phyloP scores from a whole-genome alignment of 2,888 invertebrate genomes.

The Seladonia tumulorum region DNA sequence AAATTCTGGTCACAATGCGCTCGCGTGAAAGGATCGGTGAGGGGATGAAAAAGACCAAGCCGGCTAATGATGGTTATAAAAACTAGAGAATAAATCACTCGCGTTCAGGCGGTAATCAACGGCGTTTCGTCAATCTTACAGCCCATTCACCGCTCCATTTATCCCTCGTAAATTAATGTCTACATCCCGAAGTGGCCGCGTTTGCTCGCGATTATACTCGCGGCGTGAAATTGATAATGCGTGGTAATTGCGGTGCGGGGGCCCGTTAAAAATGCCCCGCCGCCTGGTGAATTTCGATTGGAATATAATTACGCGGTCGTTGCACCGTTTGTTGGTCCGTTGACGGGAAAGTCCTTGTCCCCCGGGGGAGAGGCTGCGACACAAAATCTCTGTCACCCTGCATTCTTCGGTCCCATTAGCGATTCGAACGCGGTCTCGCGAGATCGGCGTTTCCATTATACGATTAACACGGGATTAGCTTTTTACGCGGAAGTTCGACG shows the following conservation, averaged over 20 bases:
- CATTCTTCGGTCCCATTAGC: neutral
- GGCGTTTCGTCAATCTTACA: conserved; percentile 66
- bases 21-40: neutral
- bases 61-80: conserved; percentile 58
- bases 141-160: conserved; percentile 66
- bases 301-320: conserved; percentile 53
- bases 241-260: conserved; percentile 55
- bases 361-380: neutral
- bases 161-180: conserved; percentile 67
- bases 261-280: conserved; percentile 52
- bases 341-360: neutral
- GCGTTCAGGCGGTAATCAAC: conserved; percentile 61
- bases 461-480: neutral
- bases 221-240: conserved; percentile 68
- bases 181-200: conserved; percentile 56
- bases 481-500: conserved; percentile 1
- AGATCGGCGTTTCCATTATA: neutral
- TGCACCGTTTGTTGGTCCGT: neutral
- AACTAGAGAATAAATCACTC: conserved; percentile 60
- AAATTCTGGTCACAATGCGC: neutral
- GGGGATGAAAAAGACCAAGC: conserved; percentile 28
- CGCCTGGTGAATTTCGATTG: conserved; percentile 57
- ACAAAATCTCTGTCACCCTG: neutral
- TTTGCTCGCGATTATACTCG: conserved; percentile 64
- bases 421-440: neutral